Percentiles rank a stretch among this genome's conserved stretches.
These are phyloP conservation scores for Amphimallon solstitiale DNA, from an alignment of 2,888 invertebrate species.

Conservation along the genomic window DNA sequence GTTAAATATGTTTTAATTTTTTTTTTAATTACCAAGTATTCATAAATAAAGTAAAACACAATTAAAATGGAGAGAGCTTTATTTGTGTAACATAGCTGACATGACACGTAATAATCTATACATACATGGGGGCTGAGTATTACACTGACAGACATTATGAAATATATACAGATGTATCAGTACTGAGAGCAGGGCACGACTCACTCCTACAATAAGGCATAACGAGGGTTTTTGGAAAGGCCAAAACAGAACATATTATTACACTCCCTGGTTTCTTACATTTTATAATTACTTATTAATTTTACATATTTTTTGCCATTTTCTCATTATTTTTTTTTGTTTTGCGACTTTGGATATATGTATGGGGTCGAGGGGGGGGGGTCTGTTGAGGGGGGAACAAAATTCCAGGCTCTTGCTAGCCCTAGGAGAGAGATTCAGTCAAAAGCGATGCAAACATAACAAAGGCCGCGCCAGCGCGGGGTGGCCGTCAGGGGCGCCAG, in stretches of 20 bases:
- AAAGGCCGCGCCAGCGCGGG: conserved; percentile 62
- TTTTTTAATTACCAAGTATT: background rate
- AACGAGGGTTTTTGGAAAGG: conserved; percentile 58
- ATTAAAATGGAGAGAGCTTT: conserved; percentile 65
- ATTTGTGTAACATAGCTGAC: conserved; percentile 65
- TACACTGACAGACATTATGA: conserved; percentile 61
- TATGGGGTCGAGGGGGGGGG: conserved; percentile 31
- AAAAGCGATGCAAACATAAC: conserved; percentile 59
- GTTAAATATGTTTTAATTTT: background rate
- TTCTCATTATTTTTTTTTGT: conserved; percentile 24
- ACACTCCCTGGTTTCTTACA: conserved; percentile 39
- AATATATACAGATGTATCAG: conserved; percentile 57
- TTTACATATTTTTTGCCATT: conserved; percentile 37
- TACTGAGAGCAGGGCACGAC: conserved; percentile 55
- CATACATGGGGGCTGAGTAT: conserved; percentile 64
- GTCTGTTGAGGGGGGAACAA: conserved; percentile 52
- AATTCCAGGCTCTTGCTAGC: conserved; percentile 24
- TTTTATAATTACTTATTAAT: conserved; percentile 28
- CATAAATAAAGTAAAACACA: conserved; percentile 40
- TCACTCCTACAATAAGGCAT: conserved; percentile 62
- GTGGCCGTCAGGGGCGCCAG: conserved; percentile 53
- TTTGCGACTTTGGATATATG: conserved; percentile 26
- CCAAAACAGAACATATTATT: conserved; percentile 47
- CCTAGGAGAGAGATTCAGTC: conserved; percentile 59
- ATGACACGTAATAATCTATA: conserved; percentile 63